Conservation (phyloP, 2,113 vertebrate species). For the Anser brachyrhynchus region DNA sequence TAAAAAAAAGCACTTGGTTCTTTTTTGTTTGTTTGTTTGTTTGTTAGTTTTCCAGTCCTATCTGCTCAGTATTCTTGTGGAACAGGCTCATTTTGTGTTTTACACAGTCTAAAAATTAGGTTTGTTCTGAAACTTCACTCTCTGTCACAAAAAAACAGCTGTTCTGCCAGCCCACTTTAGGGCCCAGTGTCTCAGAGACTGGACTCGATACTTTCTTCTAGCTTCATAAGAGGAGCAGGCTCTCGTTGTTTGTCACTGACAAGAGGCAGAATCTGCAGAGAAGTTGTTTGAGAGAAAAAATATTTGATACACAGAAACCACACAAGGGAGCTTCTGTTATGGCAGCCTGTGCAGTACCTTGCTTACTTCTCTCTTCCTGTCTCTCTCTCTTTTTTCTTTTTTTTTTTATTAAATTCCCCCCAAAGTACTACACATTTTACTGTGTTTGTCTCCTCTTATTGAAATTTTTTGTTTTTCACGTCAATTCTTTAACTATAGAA, state of each 20-base stretch:
- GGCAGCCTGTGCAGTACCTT: not conserved
- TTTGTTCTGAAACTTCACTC: not conserved
- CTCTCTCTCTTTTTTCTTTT: not conserved
- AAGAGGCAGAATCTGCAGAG: not conserved
- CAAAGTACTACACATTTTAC: not conserved
- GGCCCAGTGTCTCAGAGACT: not conserved
- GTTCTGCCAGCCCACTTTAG: not conserved
- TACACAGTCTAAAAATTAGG: not conserved
- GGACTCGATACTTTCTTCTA: not conserved
- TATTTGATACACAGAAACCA: not conserved
- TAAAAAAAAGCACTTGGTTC: not conserved
- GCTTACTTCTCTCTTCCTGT: not conserved
- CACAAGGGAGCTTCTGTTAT: not conserved
- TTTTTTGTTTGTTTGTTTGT: not conserved
- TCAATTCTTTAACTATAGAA: not conserved
- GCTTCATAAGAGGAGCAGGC: rapidly evolving
- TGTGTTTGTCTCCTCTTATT: not conserved
- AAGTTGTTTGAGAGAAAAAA: not conserved
- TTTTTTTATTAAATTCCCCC: not conserved
- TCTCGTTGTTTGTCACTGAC: not conserved
- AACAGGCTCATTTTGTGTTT: not conserved
- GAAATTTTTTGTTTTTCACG: not conserved
- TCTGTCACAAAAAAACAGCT: not conserved
- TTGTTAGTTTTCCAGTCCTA: not conserved
- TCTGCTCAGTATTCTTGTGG: not conserved